These are phyloP conservation scores for Octodonta nipae DNA, from an alignment of 2,888 invertebrate species.

Conservation along the genomic window DNA sequence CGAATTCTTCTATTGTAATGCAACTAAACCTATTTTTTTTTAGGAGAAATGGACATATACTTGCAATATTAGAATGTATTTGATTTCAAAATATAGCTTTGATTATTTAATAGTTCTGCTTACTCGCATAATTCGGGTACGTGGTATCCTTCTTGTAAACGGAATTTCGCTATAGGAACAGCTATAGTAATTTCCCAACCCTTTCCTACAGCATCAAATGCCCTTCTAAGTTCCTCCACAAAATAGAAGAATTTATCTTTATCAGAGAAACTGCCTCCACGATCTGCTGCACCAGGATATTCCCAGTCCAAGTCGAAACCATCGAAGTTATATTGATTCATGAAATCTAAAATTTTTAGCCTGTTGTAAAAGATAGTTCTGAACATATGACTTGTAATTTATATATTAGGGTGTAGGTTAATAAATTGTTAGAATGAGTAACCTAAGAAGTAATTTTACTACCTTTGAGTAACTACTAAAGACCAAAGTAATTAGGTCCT, in stretches of 20 bases:
- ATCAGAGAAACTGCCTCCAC: constrained; percentile 72
- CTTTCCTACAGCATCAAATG: constrained; percentile 59
- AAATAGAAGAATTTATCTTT: constrained; percentile 71
- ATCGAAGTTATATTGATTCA: constrained; percentile 66
- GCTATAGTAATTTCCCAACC: constrained; percentile 84
- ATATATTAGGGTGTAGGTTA: too few species aligned
- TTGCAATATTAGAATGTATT: too few species aligned
- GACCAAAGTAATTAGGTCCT: too few species aligned
- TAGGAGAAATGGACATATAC: too few species aligned
- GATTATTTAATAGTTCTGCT: constrained; percentile 30
- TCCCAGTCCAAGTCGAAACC: constrained; percentile 86
- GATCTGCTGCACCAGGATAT: constrained; percentile 77
- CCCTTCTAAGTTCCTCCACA: constrained; percentile 66
- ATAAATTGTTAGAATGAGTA: too few species aligned
- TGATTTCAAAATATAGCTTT: background rate
- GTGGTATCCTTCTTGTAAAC: constrained; percentile 79
- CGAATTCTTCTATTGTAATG: too few species aligned
- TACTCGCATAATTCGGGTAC: constrained; percentile 80
- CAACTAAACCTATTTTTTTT: too few species aligned
- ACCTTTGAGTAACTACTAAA: too few species aligned
- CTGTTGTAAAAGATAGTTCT: too few species aligned
- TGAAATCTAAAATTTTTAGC: constrained; percentile 47
- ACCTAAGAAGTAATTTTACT: too few species aligned
- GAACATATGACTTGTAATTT: too few species aligned
- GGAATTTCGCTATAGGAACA: constrained; percentile 74